Evolutionary conservation across 1,140 invertebrate genomes (phyloP).

Genomic region (Aphaenogaster rudis): DNA sequence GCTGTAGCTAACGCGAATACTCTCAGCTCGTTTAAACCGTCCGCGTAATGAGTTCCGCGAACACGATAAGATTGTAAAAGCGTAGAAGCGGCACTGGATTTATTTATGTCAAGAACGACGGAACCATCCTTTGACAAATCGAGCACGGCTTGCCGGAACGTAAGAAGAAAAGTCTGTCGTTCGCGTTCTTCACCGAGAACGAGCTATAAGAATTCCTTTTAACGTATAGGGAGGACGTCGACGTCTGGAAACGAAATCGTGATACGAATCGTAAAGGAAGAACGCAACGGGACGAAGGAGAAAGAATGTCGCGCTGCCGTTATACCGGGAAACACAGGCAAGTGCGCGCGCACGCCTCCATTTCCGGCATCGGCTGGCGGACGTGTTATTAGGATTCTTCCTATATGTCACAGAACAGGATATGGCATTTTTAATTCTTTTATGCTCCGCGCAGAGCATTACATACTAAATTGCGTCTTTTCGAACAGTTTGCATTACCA

Average conservation of each 20-base stretch:
- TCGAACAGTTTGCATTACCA: background rate
- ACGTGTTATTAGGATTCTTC: slow-evolving; percentile 27
- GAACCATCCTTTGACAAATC: slow-evolving; percentile 69
- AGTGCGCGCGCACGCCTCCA: background rate
- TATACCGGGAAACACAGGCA: slow-evolving; percentile 44
- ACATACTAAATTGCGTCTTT: background rate
- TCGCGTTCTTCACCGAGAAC: slow-evolving; percentile 31
- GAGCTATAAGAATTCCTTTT: slow-evolving; percentile 69
- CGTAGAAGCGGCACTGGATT: slow-evolving; percentile 56
- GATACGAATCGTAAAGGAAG: slow-evolving; percentile 60
- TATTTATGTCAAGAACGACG: slow-evolving; percentile 63
- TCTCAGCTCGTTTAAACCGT: slow-evolving; percentile 41
- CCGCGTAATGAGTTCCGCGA: slow-evolving; percentile 51
- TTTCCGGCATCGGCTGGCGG: slow-evolving; percentile 12
- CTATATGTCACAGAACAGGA: background rate
- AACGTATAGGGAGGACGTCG: slow-evolving; percentile 49
- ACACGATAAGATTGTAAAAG: slow-evolving; percentile 32
- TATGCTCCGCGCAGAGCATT: background rate
- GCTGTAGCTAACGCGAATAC: slow-evolving; percentile 39
- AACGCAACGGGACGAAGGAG: slow-evolving; percentile 29
- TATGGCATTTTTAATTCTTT: slow-evolving; percentile 37
- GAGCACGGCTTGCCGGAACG: slow-evolving; percentile 50
- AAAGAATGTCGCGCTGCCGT: slow-evolving; percentile 29
- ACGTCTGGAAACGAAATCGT: slow-evolving; percentile 63
- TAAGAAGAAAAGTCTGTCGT: slow-evolving; percentile 30